Evolutionary conservation across 2,888 invertebrate genomes (phyloP).

Genomic region (Eupithecia inturbata): DNA sequence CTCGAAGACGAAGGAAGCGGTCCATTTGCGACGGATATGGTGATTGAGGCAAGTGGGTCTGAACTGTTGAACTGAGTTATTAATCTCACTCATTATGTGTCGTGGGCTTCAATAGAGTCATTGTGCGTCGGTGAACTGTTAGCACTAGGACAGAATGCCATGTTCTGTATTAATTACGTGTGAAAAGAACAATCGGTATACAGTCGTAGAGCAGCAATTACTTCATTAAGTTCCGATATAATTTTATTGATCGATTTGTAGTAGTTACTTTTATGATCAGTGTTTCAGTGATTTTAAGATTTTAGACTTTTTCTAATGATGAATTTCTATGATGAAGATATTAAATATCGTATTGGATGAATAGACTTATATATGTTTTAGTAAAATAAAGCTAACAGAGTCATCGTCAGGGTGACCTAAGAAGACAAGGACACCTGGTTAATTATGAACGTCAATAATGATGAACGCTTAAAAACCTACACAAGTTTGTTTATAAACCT

Average conservation of each 20-base stretch:
- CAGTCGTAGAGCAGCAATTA: constrained; percentile 15
- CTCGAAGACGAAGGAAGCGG: constrained; percentile 77
- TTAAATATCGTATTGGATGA: neutral
- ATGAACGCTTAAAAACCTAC: neutral
- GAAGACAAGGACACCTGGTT: constrained; percentile 6
- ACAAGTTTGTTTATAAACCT: constrained; percentile 19
- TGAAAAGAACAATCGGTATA: constrained; percentile 12
- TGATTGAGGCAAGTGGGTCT: constrained; percentile 73
- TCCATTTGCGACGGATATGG: constrained; percentile 81
- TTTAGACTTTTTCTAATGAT: no score
- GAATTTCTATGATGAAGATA: neutral
- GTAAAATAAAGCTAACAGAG: neutral
- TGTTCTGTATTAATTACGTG: constrained; percentile 24
- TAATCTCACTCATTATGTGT: constrained; percentile 61
- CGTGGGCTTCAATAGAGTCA: constrained; percentile 53
- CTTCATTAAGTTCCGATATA: constrained; percentile 10
- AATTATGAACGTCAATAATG: constrained; percentile 6
- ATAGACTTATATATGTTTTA: neutral
- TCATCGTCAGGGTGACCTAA: neutral
- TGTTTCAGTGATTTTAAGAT: no score
- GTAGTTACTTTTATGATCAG: no score
- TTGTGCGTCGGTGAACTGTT: constrained; percentile 45
- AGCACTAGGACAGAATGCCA: constrained; percentile 22
- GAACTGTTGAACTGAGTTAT: constrained; percentile 63
- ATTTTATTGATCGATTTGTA: neutral